These are phyloP conservation scores for Gobionotothen gibberifrons DNA, from an alignment of 2,797 vertebrate species.

Conservation along the genomic window DNA sequence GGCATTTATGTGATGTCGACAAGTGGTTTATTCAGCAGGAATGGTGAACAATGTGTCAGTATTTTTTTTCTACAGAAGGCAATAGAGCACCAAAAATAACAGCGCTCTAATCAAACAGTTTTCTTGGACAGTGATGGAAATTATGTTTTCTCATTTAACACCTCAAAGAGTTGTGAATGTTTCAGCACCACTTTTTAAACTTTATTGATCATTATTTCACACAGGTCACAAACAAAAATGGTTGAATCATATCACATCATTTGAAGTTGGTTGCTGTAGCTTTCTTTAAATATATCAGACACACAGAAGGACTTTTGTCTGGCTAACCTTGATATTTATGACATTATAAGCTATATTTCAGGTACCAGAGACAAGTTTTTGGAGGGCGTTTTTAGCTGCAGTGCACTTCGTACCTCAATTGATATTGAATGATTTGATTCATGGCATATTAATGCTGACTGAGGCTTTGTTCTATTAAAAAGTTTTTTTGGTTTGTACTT, in stretches of 20 bases:
- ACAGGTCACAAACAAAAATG: slow-evolving; percentile 47
- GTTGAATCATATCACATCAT: slow-evolving; percentile 30
- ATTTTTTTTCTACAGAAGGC: slow-evolving; percentile 83
- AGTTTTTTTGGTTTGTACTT: slow-evolving; percentile 79
- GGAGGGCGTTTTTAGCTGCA: slow-evolving; percentile 46
- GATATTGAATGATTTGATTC: slow-evolving; percentile 39
- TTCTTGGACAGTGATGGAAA: slow-evolving; percentile 71
- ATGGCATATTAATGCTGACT: slow-evolving; percentile 36
- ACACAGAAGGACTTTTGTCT: slow-evolving; percentile 25
- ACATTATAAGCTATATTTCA: slow-evolving; percentile 57
- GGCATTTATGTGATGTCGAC: slow-evolving; percentile 77
- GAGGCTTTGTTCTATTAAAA: slow-evolving; percentile 61
- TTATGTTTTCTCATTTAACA: slow-evolving; percentile 51
- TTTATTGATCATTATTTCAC: slow-evolving; percentile 53
- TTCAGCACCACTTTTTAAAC: slow-evolving; percentile 32
- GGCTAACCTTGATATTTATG: slow-evolving; percentile 43
- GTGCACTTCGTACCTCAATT: slow-evolving; percentile 55
- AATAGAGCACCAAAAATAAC: slow-evolving; percentile 80
- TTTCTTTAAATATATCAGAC: slow-evolving; percentile 33
- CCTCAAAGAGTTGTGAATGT: slow-evolving; percentile 41
- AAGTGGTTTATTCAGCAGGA: slow-evolving; percentile 91
- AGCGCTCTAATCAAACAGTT: slow-evolving; percentile 75
- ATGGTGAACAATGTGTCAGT: slow-evolving; percentile 87
- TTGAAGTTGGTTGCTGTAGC: slow-evolving; percentile 35
- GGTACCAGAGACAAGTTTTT: slow-evolving; percentile 53